Conservation (phyloP, 2,113 vertebrate genomes). For the Hemiprocne comata region DNA sequence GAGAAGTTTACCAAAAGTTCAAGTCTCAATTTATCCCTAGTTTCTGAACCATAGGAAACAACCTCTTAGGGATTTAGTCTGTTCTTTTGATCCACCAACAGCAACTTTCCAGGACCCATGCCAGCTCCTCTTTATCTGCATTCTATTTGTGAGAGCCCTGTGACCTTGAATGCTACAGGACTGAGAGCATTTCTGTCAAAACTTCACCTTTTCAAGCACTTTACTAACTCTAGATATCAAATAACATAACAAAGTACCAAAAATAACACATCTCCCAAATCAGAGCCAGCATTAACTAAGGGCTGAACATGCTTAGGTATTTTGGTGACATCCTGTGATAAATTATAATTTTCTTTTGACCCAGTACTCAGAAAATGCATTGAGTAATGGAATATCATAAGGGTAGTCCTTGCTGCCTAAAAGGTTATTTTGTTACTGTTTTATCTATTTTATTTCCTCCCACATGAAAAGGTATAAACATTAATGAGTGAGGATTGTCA, state of each 20-base stretch:
- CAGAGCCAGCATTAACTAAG: neutral
- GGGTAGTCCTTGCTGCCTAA: neutral
- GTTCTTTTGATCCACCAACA: neutral
- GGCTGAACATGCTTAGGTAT: neutral
- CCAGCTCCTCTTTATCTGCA: neutral
- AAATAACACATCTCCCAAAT: neutral
- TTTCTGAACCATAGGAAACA: neutral
- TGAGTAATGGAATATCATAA: neutral
- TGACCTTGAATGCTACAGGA: slow-evolving; percentile 18
- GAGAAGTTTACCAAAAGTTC: neutral
- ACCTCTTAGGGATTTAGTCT: neutral
- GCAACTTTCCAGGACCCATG: neutral
- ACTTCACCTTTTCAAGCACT: slow-evolving; percentile 2
- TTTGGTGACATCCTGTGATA: neutral
- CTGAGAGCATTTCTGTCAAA: neutral
- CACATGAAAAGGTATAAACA: neutral
- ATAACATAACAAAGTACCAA: slow-evolving; percentile 12
- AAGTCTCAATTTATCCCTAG: neutral
- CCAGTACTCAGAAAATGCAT: neutral
- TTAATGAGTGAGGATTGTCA: neutral
- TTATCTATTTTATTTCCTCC: neutral
- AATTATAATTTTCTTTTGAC: neutral
- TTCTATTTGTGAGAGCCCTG: neutral
- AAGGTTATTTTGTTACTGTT: neutral
- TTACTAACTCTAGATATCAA: neutral